Evolutionary conservation across 2,113 vertebrate genomes (phyloP).

Genomic region (Chelonoidis abingdonii): DNA sequence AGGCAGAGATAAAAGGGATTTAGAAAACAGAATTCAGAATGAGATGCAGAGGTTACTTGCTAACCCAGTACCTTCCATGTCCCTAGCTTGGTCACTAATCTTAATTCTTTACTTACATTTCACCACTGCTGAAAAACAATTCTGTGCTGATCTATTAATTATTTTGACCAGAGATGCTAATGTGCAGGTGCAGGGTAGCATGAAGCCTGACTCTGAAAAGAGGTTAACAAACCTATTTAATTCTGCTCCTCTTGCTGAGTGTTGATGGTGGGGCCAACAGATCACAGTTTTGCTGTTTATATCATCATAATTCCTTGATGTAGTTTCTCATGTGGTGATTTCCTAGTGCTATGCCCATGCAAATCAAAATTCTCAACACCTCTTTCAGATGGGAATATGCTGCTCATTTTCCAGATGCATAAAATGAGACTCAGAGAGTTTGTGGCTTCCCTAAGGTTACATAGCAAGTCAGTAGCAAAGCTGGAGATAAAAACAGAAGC

Average conservation of each 20-base stretch:
- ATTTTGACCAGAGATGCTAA: not conserved
- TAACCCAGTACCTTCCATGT: not conserved
- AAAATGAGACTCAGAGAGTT: not conserved
- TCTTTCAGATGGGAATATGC: not conserved
- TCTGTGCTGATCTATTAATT: not conserved
- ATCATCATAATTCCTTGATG: not conserved
- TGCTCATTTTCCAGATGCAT: not conserved
- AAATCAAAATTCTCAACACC: not conserved
- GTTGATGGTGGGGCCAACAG: not conserved
- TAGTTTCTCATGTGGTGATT: not conserved
- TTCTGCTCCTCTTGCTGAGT: accelerated
- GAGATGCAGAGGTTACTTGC: not conserved
- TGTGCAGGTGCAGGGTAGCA: not conserved
- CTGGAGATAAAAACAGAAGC: not conserved
- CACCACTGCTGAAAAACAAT: not conserved
- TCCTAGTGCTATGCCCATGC: not conserved
- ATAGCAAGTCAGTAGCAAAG: not conserved
- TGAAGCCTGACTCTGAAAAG: not conserved
- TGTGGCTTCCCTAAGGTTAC: not conserved
- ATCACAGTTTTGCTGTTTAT: accelerated
- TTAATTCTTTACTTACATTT: not conserved
- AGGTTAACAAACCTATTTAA: accelerated
- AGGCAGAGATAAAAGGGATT: not conserved
- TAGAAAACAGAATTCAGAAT: accelerated
- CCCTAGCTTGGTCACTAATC: not conserved